Conservation (phyloP, 2,797 vertebrate species). For the Coranthus polyacanthus region DNA sequence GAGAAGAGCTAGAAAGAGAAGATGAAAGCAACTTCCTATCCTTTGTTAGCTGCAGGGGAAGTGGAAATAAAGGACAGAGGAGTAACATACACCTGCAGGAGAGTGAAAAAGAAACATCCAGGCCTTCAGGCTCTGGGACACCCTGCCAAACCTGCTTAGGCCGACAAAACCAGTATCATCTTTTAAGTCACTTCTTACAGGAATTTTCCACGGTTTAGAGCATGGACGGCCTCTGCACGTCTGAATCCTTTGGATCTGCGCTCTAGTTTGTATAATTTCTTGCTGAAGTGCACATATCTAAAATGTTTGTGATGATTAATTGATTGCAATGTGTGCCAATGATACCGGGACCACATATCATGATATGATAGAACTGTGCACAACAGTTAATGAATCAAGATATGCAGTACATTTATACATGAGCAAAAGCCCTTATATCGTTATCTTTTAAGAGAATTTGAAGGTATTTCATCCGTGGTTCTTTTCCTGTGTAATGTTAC, state of each 20-base stretch:
- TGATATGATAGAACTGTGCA: too few species aligned
- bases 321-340: background rate
- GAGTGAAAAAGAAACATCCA: slow-evolving; percentile 42
- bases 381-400: too few species aligned
- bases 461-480: too few species aligned
- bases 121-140: slow-evolving; percentile 46
- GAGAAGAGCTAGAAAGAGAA: slow-evolving; percentile 30
- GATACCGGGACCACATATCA: too few species aligned
- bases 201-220: slow-evolving; percentile 10
- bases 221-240: slow-evolving; percentile 1
- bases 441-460: too few species aligned
- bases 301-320: background rate
- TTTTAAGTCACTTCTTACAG: slow-evolving; percentile 36
- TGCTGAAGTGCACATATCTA: background rate
- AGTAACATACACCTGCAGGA: slow-evolving; percentile 26
- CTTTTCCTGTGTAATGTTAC: too few species aligned
- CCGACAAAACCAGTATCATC: slow-evolving; percentile 42
- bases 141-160: slow-evolving; percentile 51
- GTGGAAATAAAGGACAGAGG: slow-evolving; percentile 41
- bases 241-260: slow-evolving; percentile 9
- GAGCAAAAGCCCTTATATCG: too few species aligned
- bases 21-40: slow-evolving; percentile 51
- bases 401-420: too few species aligned
- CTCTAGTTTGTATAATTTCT: slow-evolving; percentile 7
- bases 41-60: slow-evolving; percentile 46